A percentile compares a stretch with the other conserved stretches of the same genome.
Conservation (phyloP, 2,113 vertebrate species). For the Myrmecobius fasciatus region DNA sequence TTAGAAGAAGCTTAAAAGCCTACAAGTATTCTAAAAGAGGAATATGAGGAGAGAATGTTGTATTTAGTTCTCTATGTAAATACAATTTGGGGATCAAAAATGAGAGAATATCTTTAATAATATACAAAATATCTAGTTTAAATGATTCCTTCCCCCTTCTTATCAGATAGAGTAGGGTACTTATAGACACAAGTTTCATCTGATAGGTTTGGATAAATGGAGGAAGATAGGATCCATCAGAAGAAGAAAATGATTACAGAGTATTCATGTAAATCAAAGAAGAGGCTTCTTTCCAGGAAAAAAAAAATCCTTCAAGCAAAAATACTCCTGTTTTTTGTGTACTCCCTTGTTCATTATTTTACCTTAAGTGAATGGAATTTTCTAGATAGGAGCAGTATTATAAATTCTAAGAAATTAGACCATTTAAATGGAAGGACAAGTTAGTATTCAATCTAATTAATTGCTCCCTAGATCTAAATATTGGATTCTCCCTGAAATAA, state of each 20-base stretch:
- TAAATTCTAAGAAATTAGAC: neutral
- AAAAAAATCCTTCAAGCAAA: neutral
- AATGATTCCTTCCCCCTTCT: neutral
- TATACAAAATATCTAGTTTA: neutral
- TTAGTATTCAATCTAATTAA: conserved; percentile 6
- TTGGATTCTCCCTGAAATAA: neutral
- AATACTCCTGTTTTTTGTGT: neutral
- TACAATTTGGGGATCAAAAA: neutral
- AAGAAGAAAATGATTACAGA: neutral
- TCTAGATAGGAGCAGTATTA: neutral
- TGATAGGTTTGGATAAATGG: neutral
- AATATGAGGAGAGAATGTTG: neutral
- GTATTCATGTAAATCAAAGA: neutral
- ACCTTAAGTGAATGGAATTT: neutral
- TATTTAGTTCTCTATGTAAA: neutral
- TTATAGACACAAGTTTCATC: neutral
- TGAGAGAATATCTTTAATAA: neutral
- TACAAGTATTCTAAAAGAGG: neutral
- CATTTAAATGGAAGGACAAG: neutral
- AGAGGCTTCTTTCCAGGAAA: neutral
- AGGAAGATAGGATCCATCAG: neutral
- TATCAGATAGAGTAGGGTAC: neutral
- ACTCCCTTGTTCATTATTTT: neutral
- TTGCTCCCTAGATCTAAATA: neutral
- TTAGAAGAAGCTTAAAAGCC: neutral